Conservation (phyloP, 2,888 invertebrate species). For the Romanomermis culicivorax region DNA sequence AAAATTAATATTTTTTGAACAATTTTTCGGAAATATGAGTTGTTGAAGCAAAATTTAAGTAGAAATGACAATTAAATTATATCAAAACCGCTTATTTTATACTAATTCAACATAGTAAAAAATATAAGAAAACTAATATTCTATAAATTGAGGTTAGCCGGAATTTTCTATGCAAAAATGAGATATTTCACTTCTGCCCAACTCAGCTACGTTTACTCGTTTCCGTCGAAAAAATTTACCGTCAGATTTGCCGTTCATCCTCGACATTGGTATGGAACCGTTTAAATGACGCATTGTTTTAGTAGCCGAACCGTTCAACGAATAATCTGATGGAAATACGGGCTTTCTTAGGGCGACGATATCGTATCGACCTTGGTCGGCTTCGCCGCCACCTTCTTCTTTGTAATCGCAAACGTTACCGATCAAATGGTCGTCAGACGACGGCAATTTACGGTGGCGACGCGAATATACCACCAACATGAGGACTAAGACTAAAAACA, state of each 20-base stretch:
- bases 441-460: background rate
- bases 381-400: slow-evolving; percentile 95
- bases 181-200: no score
- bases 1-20: no score
- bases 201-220: no score
- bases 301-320: slow-evolving; percentile 7
- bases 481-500: slow-evolving; percentile 76
- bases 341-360: slow-evolving; percentile 73
- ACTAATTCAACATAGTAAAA: no score
- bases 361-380: slow-evolving; percentile 96
- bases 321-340: slow-evolving; percentile 20
- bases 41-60: no score
- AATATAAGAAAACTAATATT: no score
- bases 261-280: background rate
- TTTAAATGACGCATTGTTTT: background rate
- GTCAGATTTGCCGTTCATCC: background rate
- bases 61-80: no score
- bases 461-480: slow-evolving; percentile 60
- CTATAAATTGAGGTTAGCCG: no score
- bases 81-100: no score
- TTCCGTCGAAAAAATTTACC: background rate
- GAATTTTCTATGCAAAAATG: no score
- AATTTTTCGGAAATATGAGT: no score
- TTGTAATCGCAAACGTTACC: slow-evolving; percentile 98
- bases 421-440: background rate